These are phyloP conservation scores for Lophochroa leadbeateri DNA, from an alignment of 2,113 vertebrate species.

Conservation along the genomic window DNA sequence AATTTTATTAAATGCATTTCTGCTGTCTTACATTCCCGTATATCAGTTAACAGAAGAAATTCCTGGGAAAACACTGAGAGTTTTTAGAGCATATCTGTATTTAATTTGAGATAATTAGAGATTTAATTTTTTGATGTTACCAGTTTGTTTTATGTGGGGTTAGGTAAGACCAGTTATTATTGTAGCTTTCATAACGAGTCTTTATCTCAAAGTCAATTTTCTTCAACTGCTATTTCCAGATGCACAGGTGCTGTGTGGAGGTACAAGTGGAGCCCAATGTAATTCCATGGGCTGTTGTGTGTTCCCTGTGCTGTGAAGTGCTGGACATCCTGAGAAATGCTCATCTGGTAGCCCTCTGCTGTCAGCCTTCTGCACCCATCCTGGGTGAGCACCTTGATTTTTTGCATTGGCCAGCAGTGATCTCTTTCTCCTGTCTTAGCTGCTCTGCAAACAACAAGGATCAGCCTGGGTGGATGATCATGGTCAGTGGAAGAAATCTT, in stretches of 20 bases:
- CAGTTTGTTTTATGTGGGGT: background rate
- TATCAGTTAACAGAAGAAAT: background rate
- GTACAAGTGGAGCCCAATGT: background rate
- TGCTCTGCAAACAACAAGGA: background rate
- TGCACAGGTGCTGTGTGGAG: background rate
- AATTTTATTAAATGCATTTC: background rate
- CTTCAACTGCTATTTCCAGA: background rate
- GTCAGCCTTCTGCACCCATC: background rate
- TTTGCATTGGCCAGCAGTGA: background rate
- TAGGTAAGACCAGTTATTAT: background rate
- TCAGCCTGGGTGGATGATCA: background rate
- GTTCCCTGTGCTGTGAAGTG: background rate
- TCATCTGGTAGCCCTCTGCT: background rate
- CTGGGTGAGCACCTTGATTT: background rate
- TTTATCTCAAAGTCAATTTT: background rate
- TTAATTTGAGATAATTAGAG: background rate
- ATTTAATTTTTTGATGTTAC: background rate
- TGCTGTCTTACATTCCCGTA: background rate
- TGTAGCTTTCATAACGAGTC: background rate
- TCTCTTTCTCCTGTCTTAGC: background rate
- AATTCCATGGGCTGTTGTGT: background rate
- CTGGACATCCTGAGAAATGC: background rate
- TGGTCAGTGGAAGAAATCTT: background rate
- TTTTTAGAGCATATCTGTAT: background rate
- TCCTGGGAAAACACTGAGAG: background rate